Evolutionary conservation across 1,140 invertebrate genomes (phyloP).

Genomic region (Euwallacea similis): DNA sequence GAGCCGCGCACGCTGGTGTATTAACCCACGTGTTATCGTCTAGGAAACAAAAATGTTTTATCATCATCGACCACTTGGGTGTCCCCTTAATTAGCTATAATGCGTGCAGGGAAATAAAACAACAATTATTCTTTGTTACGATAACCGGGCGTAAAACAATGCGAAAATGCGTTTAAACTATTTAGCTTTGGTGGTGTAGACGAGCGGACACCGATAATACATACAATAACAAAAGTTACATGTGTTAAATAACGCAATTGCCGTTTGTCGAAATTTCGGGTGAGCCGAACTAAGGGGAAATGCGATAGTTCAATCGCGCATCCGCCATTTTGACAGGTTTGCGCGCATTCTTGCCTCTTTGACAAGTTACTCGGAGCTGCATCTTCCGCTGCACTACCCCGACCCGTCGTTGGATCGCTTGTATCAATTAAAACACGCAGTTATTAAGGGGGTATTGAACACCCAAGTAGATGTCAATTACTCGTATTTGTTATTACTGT

Average conservation of each 20-base stretch:
- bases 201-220: no score
- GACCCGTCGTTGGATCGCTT: background rate
- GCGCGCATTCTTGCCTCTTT: no score
- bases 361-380: no score
- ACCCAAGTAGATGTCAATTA: conserved; percentile 26
- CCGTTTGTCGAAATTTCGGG: no score
- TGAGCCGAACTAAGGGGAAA: no score
- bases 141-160: conserved; percentile 19
- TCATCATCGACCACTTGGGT: conserved; percentile 22
- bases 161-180: background rate
- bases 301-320: no score
- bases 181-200: no score
- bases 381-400: no score
- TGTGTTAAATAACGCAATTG: no score
- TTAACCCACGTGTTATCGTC: conserved; percentile 15
- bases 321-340: no score
- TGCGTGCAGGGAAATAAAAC: conserved; percentile 20
- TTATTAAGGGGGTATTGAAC: conserved; percentile 18
- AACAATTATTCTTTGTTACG: conserved; percentile 12
- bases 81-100: conserved; percentile 25
- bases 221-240: no score
- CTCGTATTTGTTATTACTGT: conserved; percentile 12
- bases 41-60: conserved; percentile 12
- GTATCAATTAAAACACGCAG: conserved; percentile 24
- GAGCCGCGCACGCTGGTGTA: background rate